A percentile compares a stretch with the other conserved stretches of the same genome.
phyloP scores from a whole-genome alignment of 2,888 invertebrate species.

The Tricholauxania praeusta region DNA sequence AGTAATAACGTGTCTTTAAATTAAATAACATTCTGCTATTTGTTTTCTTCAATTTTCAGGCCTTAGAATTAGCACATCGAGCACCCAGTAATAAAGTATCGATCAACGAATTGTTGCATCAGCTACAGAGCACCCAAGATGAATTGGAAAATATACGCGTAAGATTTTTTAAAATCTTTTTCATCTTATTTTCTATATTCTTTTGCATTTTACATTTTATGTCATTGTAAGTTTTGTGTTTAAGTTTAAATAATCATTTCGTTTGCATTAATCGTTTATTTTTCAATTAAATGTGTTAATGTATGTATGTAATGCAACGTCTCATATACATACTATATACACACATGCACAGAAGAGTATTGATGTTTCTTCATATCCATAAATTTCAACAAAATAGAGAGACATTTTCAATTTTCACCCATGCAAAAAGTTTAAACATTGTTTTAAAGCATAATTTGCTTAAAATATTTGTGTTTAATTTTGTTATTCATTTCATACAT shows the following conservation, averaged over 20 bases:
- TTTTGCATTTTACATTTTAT: conserved; percentile 67
- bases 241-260: conserved; percentile 34
- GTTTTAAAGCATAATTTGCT: conserved; percentile 13
- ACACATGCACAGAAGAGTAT: neutral
- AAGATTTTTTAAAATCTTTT: conserved; percentile 69
- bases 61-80: conserved; percentile 71
- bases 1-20: too few relatives aligned
- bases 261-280: conserved; percentile 32
- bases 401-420: conserved; percentile 45
- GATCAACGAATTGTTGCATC: conserved; percentile 84
- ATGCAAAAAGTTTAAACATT: conserved; percentile 31
- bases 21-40: neutral
- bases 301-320: conserved; percentile 8
- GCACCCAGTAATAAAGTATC: conserved; percentile 78
- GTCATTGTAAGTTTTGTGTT: conserved; percentile 43
- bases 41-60: conserved; percentile 51
- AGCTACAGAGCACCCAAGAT: conserved; percentile 85
- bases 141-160: conserved; percentile 91
- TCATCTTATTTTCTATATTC: conserved; percentile 64
- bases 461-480: neutral
- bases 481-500: conserved; percentile 12
- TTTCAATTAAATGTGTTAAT: conserved; percentile 6
- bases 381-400: conserved; percentile 9
- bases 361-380: conserved; percentile 12
- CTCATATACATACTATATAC: conserved; percentile 27